A percentile compares a stretch with the other conserved stretches of the same genome.
phyloP scores from a whole-genome alignment of 2,113 vertebrate species.

The Bettongia penicillata region DNA sequence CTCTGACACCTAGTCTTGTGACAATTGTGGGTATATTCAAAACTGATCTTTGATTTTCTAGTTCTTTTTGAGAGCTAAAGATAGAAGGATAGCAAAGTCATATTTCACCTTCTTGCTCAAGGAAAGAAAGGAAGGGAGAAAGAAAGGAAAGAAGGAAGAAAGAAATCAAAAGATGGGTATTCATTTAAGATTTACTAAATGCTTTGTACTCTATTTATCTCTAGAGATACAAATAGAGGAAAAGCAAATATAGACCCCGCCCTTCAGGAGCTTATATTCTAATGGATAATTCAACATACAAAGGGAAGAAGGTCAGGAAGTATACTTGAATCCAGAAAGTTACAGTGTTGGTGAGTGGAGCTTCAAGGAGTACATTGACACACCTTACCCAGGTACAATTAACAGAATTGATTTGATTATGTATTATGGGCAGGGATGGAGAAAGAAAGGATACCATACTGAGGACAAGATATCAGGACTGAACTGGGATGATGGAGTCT shows the following conservation, averaged over 20 bases:
- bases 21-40: background rate
- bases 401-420: background rate
- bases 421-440: background rate
- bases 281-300: background rate
- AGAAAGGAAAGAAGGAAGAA: too few species aligned
- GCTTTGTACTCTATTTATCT: background rate
- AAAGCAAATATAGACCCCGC: background rate
- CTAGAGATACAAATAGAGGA: background rate
- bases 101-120: background rate
- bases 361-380: background rate
- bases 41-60: background rate
- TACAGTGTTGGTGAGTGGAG: background rate
- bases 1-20: background rate
- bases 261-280: background rate
- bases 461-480: background rate
- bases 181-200: background rate
- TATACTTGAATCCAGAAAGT: background rate
- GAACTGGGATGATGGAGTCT: background rate
- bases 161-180: background rate
- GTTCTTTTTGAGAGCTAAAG: background rate
- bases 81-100: background rate
- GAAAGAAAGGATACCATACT: background rate
- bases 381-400: background rate
- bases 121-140: too few species aligned
- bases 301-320: background rate